Base-by-base conservation (phyloP, 2,113 vertebrate genomes). In the Spermophilus dauricus region DNA sequence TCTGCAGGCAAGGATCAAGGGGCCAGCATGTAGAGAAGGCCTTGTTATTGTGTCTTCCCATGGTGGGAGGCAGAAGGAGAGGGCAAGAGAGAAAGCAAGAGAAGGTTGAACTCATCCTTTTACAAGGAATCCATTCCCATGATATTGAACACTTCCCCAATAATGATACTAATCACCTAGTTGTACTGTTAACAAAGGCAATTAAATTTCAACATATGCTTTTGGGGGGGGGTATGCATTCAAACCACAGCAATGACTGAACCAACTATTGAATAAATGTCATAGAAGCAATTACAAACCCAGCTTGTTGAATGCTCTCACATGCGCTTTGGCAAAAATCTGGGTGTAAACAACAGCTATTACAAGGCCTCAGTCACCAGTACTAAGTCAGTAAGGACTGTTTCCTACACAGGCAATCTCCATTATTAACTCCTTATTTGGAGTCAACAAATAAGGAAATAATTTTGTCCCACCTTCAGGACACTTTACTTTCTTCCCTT, bases 351-450 rank as follows among this genome's bases (percentile, higher is more conserved):
- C 26, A 63, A 22, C 42, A 30, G 28, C n/a, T 14, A 28, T 34
- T 72, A 63, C 37, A 56, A 93, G 14, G 72, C 65, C n/a, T 45
- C 58, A 39, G n/a, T 20, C 83, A 30, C 26, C 11, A 51, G 32
- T 2, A 0, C 22, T 10, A 51, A 51, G 10, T 70, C 2, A 18
- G 34, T 7, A 39, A 45, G 2, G 8, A 53, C 37, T 39, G 4
- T 58, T 53, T 72, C 28, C 42, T 37, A 28, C 67, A 51, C 17
- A 65, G 37, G 18, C n/a, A 65, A 85, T 34, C 48, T 53, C 51
- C 16, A 39, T 67, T 58, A 58, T 56, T 58, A 58, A 85, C 34
- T 85, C 76, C 42, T 42, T 20, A 67, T 51, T 56, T 77, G 37
- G 26, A 86, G 37, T 53, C 67, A 76, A 80, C 83, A 86, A 80